These are phyloP conservation scores for Neomorphus geoffroyi DNA, from an alignment of 2,797 vertebrate genomes.

Conservation along the genomic window DNA sequence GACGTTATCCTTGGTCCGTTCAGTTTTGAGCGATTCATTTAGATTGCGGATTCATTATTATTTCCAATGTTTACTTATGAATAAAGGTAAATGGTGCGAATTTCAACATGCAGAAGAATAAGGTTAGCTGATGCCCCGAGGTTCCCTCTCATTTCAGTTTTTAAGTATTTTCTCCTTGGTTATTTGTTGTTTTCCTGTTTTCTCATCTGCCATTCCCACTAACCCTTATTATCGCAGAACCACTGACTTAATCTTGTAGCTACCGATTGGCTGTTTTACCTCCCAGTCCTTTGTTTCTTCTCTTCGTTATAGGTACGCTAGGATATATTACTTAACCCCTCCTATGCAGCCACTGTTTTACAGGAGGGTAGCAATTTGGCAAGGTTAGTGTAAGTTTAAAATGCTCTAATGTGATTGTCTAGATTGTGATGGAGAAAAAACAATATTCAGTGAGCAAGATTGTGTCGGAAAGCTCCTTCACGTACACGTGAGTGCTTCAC, in stretches of 20 bases:
- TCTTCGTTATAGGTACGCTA: neutral
- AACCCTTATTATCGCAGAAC: neutral
- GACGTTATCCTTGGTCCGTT: neutral
- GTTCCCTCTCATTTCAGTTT: neutral
- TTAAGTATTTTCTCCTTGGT: neutral
- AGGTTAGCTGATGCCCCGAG: neutral
- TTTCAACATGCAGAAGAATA: neutral
- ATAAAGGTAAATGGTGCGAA: neutral
- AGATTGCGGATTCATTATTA: neutral
- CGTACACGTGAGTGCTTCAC: constrained; percentile 37
- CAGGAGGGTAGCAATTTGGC: neutral
- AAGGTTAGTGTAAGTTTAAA: constrained; percentile 40
- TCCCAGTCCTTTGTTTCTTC: constrained; percentile 16
- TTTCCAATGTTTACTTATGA: constrained; percentile 5
- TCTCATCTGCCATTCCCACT: neutral
- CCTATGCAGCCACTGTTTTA: neutral
- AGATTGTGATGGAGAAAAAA: neutral
- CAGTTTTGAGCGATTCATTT: neutral
- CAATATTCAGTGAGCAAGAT: constrained; percentile 16
- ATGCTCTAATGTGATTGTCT: neutral
- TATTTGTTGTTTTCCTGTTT: neutral
- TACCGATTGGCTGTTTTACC: neutral
- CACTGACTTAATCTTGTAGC: neutral
- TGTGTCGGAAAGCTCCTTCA: constrained; percentile 56
- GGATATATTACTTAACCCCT: neutral